Evolutionary conservation across 2,888 invertebrate genomes (phyloP), one percentile per base, ranked within the genome.

Genomic region (Phyllotreta striolata): DNA sequence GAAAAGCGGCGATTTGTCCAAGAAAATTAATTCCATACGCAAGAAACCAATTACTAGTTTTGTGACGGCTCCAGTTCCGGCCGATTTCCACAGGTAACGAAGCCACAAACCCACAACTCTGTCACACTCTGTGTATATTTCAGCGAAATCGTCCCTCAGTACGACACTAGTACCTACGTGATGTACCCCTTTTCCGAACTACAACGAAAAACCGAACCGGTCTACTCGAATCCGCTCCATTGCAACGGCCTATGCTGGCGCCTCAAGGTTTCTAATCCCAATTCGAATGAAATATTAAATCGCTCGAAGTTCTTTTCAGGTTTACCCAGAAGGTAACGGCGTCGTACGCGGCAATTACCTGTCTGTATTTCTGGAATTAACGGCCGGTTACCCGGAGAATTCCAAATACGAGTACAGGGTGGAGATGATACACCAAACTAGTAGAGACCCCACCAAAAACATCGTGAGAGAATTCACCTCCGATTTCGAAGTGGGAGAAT

Each of bases 351-450:
- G 95, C 40, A 94, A 95, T 83, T 96, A 96, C 80, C 84, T 96
- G 51, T 95, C 95, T 6, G 95, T 96, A 39, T 96, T 96, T 82
- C 83, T 96, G 61, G 96, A 96, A 80, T 85, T 96, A 38, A 94
- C 93, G 70, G 91, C 92, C 59, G 96, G 96, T 6, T 85, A 94
- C 70, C 93, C 94, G 0, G 95, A 96, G 83, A 93, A 93, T 4
- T 95, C 95, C 57, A 96, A 95, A 91, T 95, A 95, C 80, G 95
- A 96, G 80, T 96, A 96, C 79, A 87, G 96, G 65, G 94, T 96
- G 44, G 96, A 96, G 84, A 95, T 96, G 96, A 89, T 96, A 60
- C 95, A 96, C 80, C 95, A 95, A 79, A 91, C 90, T 35, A 91
- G 92, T 0, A 86, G 91, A 49, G 94, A 95, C 76, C 86, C 89